phyloP scores from a whole-genome alignment of 2,888 invertebrate genomes.

The Acrobasis suavella region DNA sequence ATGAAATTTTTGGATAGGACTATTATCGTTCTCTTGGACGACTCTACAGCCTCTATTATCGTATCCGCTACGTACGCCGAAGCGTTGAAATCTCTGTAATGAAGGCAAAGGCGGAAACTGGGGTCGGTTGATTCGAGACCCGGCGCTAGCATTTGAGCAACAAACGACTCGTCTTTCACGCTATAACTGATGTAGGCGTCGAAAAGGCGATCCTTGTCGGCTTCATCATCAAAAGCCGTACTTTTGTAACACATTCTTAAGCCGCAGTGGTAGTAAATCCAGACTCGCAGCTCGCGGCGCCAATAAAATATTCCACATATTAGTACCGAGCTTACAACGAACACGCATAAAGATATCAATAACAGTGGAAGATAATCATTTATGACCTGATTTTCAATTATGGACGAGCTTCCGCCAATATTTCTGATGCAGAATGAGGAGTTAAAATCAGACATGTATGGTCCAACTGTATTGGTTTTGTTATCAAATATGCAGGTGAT shows the following conservation, averaged over 20 bases:
- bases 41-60: conserved; percentile 95
- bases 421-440: conserved; percentile 89
- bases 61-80: conserved; percentile 95
- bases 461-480: conserved; percentile 86
- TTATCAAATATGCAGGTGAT: conserved; percentile 90
- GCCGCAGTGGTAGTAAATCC: conserved; percentile 93
- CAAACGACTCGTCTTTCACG: conserved; percentile 95
- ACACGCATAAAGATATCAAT: conserved; percentile 89
- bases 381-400: conserved; percentile 88
- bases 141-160: conserved; percentile 93
- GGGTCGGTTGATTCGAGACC: conserved; percentile 92
- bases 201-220: conserved; percentile 92
- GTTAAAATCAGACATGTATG: conserved; percentile 89
- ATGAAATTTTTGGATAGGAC: conserved; percentile 96
- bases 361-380: conserved; percentile 91
- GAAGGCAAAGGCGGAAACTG: conserved; percentile 93
- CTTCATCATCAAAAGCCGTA: conserved; percentile 89
- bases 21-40: conserved; percentile 93
- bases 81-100: conserved; percentile 95
- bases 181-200: conserved; percentile 98
- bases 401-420: conserved; percentile 87
- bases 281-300: conserved; percentile 90
- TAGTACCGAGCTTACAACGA: conserved; percentile 88
- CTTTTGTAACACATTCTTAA: conserved; percentile 93
- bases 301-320: conserved; percentile 91